Evolutionary conservation across 2,797 vertebrate genomes (phyloP).

Genomic region (Leptodactylus fallax): DNA sequence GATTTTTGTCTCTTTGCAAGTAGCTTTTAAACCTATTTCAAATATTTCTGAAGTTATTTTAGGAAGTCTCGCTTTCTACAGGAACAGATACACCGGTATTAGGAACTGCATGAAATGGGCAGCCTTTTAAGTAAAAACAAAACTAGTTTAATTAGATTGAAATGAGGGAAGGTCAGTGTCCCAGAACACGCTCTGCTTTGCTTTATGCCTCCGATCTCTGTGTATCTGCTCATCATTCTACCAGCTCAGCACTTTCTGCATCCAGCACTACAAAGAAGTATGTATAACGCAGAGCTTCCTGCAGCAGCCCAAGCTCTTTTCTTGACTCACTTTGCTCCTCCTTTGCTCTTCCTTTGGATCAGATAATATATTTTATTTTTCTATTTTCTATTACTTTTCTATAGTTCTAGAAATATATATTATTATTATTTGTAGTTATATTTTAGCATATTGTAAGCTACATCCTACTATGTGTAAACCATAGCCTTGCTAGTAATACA

Average conservation of each 20-base stretch:
- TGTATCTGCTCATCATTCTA: conserved; percentile 45
- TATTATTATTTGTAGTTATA: conserved; percentile 13
- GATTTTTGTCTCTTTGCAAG: not conserved
- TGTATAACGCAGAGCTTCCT: conserved; percentile 44
- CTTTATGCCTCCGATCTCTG: conserved; percentile 37
- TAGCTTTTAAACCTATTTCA: not conserved
- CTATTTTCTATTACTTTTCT: not conserved
- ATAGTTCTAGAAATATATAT: not conserved
- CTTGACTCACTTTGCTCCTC: conserved; percentile 26
- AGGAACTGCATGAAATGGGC: conserved; percentile 14
- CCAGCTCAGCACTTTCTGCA: conserved; percentile 53
- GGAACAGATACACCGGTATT: conserved; percentile 37
- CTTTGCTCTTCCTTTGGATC: conserved; percentile 10
- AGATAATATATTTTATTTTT: not conserved
- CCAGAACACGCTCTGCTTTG: conserved; percentile 42
- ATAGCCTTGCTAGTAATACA: not conserved
- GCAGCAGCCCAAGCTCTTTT: conserved; percentile 23
- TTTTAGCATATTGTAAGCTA: not conserved
- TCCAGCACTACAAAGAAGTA: conserved; percentile 51
- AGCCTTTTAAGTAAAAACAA: conserved; percentile 61
- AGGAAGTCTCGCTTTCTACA: conserved; percentile 24
- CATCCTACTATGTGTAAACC: not conserved
- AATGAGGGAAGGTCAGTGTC: conserved; percentile 61
- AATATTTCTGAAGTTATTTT: conserved; percentile 32
- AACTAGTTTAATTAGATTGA: conserved; percentile 60